phyloP scores from a whole-genome alignment of 2,797 vertebrate genomes.

The Vespertilio murinus region DNA sequence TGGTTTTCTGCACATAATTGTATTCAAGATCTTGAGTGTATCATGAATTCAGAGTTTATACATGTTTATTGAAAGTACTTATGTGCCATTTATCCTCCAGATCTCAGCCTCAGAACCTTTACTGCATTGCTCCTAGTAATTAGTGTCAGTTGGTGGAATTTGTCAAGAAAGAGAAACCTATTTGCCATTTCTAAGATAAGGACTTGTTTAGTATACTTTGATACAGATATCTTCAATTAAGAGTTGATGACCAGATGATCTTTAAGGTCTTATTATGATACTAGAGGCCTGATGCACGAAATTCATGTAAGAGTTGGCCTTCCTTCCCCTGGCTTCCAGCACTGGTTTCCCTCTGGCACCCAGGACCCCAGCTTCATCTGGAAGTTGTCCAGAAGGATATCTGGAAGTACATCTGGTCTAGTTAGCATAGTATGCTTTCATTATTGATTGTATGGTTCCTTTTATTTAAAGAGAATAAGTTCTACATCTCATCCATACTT shows the following conservation, averaged over 20 bases:
- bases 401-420: too few species aligned
- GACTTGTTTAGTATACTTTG: not conserved
- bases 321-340: too few species aligned
- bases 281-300: too few species aligned
- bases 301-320: too few species aligned
- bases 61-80: not conserved
- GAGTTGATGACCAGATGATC: not conserved
- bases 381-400: too few species aligned
- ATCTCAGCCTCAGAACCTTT: not conserved
- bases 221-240: not conserved
- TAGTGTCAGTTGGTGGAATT: not conserved
- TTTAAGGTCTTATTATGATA: not conserved
- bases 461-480: not conserved
- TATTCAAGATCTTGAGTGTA: not conserved
- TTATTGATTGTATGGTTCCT: not conserved
- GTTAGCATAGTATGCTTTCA: too few species aligned
- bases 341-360: too few species aligned
- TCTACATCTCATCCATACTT: not conserved
- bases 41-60: not conserved
- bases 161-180: not conserved
- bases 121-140: not conserved
- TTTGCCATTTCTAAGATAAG: not conserved
- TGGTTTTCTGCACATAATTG: not conserved
- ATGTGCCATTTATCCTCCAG: not conserved
- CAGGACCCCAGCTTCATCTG: too few species aligned